These are phyloP conservation scores for Nomada flava DNA, from an alignment of 2,888 invertebrate species.

Conservation along the genomic window DNA sequence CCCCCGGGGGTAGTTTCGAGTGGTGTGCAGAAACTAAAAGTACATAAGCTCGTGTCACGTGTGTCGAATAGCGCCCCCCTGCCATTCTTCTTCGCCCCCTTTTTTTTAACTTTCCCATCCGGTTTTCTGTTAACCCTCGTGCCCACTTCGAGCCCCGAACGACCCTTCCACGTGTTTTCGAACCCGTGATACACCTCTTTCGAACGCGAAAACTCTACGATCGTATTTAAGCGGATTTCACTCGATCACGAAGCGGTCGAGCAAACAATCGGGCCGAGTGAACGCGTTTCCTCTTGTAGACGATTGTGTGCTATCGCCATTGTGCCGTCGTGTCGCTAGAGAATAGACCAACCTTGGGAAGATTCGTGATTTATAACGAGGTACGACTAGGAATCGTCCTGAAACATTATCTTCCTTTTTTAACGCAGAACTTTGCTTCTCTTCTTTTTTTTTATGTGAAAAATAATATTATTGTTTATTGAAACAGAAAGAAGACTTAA, in stretches of 20 bases:
- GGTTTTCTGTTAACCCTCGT: conserved; percentile 34
- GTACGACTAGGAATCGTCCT: not conserved
- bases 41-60: conserved; percentile 67
- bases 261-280: conserved; percentile 65
- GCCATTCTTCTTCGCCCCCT: conserved; percentile 24
- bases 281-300: conserved; percentile 26
- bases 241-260: conserved; percentile 58
- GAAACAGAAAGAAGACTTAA: too few relatives aligned
- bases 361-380: conserved; percentile 56
- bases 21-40: conserved; percentile 57
- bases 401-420: not conserved
- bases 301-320: conserved; percentile 45
- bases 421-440: not conserved
- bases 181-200: conserved; percentile 30
- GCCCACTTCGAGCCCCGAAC: conserved; percentile 25
- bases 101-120: conserved; percentile 45
- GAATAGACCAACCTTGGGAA: conserved; percentile 52
- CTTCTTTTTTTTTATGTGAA: not conserved
- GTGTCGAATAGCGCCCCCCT: conserved; percentile 53
- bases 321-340: conserved; percentile 29
- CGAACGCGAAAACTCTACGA: conserved; percentile 46
- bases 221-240: conserved; percentile 72
- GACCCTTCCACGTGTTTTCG: conserved; percentile 37
- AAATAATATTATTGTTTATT: too few relatives aligned
- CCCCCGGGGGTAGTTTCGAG: conserved; percentile 71